These are phyloP conservation scores for Ips nitidus DNA, from an alignment of 1,140 invertebrate genomes.

Conservation along the genomic window DNA sequence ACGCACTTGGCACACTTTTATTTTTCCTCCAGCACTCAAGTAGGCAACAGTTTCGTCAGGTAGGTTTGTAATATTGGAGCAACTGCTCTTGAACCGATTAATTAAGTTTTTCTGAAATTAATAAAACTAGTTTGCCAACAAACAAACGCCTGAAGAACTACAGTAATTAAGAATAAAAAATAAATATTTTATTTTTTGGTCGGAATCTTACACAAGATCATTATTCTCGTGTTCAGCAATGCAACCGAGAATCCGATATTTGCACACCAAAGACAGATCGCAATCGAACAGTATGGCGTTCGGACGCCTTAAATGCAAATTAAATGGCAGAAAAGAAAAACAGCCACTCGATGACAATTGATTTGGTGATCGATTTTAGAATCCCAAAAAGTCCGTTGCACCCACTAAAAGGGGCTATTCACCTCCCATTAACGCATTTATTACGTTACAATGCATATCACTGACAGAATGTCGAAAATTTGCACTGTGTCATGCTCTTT, in stretches of 20 bases:
- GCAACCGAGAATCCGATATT: slow-evolving; percentile 5
- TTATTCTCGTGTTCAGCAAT: neutral
- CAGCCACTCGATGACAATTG: neutral
- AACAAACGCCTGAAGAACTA: too few species aligned
- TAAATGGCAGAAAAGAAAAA: slow-evolving; percentile 2
- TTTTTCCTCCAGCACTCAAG: too few species aligned
- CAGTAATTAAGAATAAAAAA: too few species aligned
- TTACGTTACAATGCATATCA: neutral
- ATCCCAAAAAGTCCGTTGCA: slow-evolving; percentile 11
- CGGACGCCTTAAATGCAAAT: slow-evolving; percentile 6
- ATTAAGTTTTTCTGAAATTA: too few species aligned
- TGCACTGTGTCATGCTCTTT: slow-evolving; percentile 2
- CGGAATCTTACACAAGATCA: neutral
- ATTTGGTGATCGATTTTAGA: slow-evolving; percentile 11
- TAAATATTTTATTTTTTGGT: neutral
- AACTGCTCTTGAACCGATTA: too few species aligned
- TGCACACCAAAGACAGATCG: slow-evolving; percentile 8
- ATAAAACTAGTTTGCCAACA: too few species aligned
- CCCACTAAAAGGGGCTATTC: slow-evolving; percentile 3
- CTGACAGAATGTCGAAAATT: slow-evolving; percentile 5
- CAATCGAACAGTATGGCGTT: slow-evolving; percentile 1
- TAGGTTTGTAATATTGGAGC: too few species aligned
- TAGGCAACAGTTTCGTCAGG: too few species aligned
- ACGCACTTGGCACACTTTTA: too few species aligned
- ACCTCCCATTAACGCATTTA: neutral